phyloP scores from a whole-genome alignment of 2,797 vertebrate genomes.

The Coreius guichenoti region DNA sequence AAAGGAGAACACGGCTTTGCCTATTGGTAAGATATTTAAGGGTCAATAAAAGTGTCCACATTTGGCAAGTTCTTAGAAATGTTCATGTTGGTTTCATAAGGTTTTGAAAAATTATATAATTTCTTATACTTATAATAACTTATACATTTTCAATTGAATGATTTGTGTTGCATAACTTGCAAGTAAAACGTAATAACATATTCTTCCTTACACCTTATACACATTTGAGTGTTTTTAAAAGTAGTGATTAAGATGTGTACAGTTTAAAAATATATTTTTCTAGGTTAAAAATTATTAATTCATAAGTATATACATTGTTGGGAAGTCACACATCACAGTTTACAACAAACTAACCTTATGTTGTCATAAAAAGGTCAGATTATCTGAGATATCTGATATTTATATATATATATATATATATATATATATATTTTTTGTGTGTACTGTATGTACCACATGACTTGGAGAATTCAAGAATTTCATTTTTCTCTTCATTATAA shows the following conservation, averaged over 20 bases:
- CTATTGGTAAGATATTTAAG: conserved; percentile 23
- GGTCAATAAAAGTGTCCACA: background rate
- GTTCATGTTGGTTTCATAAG: too few relatives aligned
- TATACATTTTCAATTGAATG: too few relatives aligned
- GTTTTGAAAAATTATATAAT: too few relatives aligned
- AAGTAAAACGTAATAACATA: too few relatives aligned
- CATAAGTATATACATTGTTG: background rate
- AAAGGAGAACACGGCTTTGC: background rate
- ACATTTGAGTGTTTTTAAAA: background rate
- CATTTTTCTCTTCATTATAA: background rate
- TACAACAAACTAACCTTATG: background rate
- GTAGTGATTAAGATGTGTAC: too few relatives aligned
- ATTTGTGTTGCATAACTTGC: too few relatives aligned
- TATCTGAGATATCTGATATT: background rate
- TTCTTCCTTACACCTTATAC: background rate
- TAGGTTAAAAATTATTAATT: background rate
- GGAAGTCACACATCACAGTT: background rate
- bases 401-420: too few relatives aligned
- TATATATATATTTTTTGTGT: too few relatives aligned
- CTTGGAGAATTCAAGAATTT: background rate
- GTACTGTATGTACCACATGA: background rate
- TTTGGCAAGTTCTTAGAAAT: background rate
- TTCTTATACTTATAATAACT: too few relatives aligned
- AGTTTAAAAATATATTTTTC: background rate
- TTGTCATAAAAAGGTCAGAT: background rate